Conservation (phyloP, 2,113 vertebrate species). For the Meles meles region DNA sequence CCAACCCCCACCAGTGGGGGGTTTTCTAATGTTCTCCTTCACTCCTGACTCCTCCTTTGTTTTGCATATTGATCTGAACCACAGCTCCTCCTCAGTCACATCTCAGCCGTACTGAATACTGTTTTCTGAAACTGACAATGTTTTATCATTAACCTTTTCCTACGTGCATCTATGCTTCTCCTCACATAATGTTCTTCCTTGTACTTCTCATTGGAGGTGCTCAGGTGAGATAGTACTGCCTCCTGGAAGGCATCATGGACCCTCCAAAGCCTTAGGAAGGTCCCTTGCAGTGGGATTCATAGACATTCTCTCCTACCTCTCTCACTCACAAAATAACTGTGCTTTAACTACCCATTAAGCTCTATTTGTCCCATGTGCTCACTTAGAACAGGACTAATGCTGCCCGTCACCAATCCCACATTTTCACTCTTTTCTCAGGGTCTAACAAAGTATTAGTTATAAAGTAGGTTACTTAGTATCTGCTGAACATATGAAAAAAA, state of each 20-base stretch:
- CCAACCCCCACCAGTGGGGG: background rate
- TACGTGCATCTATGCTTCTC: background rate
- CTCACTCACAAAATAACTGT: background rate
- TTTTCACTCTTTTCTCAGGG: background rate
- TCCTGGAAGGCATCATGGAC: background rate
- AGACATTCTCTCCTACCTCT: background rate
- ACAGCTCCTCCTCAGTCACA: background rate
- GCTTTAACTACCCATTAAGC: background rate
- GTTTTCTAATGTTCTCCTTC: background rate
- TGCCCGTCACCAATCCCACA: background rate
- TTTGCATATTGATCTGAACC: background rate
- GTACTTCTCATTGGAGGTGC: background rate
- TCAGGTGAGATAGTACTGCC: background rate
- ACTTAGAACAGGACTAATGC: background rate
- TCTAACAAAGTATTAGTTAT: background rate
- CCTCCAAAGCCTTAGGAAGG: background rate
- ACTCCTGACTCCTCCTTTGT: background rate
- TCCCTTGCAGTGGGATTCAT: accelerated
- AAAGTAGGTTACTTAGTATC: background rate
- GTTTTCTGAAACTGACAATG: background rate
- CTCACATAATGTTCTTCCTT: background rate
- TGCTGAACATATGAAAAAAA: background rate
- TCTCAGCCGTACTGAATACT: background rate
- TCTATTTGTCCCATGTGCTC: background rate
- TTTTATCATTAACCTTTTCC: background rate